Conservation (phyloP, 2,888 invertebrate genomes). For the Metopia argyrocephala region DNA sequence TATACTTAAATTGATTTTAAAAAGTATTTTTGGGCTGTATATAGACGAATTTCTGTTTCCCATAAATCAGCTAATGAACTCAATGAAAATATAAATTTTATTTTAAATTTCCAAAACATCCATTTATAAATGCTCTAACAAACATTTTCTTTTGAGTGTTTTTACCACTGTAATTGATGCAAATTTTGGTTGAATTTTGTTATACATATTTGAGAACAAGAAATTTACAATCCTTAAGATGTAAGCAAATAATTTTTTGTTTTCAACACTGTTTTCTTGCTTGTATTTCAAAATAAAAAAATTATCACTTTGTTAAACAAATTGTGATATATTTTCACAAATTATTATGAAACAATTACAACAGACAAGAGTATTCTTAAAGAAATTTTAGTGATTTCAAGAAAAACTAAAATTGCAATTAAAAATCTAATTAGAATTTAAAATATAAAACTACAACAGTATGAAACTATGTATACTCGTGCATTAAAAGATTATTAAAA, state of each 20-base stretch:
- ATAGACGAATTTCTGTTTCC: too few species aligned
- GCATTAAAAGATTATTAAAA: too few species aligned
- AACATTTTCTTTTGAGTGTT: not conserved
- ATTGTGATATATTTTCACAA: not conserved
- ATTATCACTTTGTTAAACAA: constrained; percentile 6
- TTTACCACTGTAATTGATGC: not conserved
- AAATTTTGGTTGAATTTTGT: not conserved
- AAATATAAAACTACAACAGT: too few species aligned
- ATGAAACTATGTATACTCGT: too few species aligned
- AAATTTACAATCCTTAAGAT: not conserved
- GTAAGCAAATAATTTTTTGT: not conserved
- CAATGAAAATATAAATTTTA: too few species aligned
- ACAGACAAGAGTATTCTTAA: too few species aligned
- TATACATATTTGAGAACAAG: not conserved
- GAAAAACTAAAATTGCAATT: too few species aligned
- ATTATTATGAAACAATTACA: not conserved
- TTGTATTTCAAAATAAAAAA: not conserved
- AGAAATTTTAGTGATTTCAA: too few species aligned
- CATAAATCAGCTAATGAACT: not conserved
- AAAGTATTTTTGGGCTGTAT: too few species aligned
- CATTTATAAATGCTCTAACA: not conserved
- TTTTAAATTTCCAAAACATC: too few species aligned
- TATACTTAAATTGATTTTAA: too few species aligned
- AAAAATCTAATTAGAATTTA: too few species aligned
- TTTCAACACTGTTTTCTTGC: not conserved